These are phyloP conservation scores for Thumatha senex DNA, from an alignment of 2,888 invertebrate species.

Conservation along the genomic window DNA sequence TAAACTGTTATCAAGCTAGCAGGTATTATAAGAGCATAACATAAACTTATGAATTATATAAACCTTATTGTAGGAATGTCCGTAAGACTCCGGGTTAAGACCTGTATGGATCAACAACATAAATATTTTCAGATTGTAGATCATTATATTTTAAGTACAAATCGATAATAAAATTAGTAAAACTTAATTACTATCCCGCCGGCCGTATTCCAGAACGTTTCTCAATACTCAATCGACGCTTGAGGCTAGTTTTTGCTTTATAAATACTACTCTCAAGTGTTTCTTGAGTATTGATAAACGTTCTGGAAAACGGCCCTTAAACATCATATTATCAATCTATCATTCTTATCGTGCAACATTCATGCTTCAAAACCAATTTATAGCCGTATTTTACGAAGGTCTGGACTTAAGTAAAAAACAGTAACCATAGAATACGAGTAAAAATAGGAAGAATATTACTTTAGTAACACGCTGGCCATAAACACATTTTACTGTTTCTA, in stretches of 20 bases:
- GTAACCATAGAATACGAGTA: no score
- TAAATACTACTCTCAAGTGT: no score
- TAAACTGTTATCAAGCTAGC: background rate
- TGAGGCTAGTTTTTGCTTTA: no score
- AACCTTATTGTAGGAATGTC: constrained; percentile 10
- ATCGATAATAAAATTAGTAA: no score
- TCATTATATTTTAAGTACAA: no score
- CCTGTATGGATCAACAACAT: constrained; percentile 8
- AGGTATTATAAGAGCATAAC: background rate
- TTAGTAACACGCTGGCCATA: background rate
- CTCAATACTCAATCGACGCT: no score
- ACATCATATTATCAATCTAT: no score
- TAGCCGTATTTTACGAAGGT: background rate
- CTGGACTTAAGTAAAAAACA: background rate
- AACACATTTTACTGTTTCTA: background rate
- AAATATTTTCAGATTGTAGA: background rate
- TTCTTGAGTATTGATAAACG: no score
- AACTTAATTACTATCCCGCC: no score
- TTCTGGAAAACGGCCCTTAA: no score
- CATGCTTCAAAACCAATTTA: background rate
- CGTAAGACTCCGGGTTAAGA: constrained; percentile 14
- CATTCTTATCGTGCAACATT: background rate
- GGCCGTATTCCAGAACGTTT: no score
- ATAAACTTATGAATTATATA: background rate
- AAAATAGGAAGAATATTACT: background rate